These are phyloP conservation scores for Saccopteryx leptura DNA, from an alignment of 2,113 vertebrate genomes.

Conservation along the genomic window DNA sequence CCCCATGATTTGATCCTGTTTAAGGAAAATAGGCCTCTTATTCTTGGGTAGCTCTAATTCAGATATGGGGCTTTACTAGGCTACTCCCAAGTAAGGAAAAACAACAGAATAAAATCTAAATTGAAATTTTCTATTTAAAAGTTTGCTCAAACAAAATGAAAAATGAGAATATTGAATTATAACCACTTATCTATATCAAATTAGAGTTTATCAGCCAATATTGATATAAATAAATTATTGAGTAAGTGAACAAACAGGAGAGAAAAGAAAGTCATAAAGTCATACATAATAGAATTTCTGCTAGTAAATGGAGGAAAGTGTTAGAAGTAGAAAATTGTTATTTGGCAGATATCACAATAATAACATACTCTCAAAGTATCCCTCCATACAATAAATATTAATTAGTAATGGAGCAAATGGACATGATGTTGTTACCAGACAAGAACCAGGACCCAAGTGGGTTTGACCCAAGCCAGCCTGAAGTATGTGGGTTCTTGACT, in stretches of 20 bases:
- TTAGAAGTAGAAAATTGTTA: neutral
- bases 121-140: conserved; percentile 51
- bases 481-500: neutral
- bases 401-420: neutral
- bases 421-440: neutral
- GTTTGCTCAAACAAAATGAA: conserved; percentile 45
- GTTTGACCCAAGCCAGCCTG: neutral
- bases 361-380: neutral
- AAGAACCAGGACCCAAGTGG: neutral
- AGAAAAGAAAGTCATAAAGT: neutral
- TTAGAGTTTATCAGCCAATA: neutral
- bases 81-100: conserved; percentile 19
- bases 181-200: neutral
- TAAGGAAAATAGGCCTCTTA: conserved; percentile 29
- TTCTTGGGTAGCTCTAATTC: conserved; percentile 35
- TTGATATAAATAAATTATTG: conserved; percentile 28
- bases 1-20: conserved; percentile 17
- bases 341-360: neutral
- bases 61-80: neutral
- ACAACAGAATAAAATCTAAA: conserved; percentile 54
- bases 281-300: neutral
- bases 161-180: neutral
- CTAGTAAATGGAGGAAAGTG: neutral
- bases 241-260: neutral
- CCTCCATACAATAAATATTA: neutral